phyloP scores from a whole-genome alignment of 35 echinoderm and acorn worm species.

The Holothuria glaberrima region DNA sequence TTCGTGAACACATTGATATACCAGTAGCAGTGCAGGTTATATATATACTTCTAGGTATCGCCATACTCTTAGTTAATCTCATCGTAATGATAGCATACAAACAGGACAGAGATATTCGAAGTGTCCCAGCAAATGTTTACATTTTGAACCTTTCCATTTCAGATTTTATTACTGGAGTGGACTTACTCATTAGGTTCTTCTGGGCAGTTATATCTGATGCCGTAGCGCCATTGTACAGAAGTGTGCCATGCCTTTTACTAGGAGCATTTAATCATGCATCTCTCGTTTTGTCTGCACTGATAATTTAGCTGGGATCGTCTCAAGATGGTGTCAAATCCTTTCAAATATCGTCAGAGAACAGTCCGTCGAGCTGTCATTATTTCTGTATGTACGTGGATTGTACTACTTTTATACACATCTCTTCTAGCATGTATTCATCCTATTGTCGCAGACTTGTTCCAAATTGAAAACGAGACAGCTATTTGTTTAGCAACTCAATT shows the following conservation, averaged over 20 bases:
- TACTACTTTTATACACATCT: background rate
- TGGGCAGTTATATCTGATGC: background rate
- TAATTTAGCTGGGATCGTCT: background rate
- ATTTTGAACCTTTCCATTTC: slow-evolving; percentile 6
- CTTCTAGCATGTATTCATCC: background rate
- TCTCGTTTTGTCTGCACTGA: background rate
- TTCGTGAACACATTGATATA: background rate
- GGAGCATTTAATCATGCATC: background rate
- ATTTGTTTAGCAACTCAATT: slow-evolving; percentile 7
- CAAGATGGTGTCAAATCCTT: background rate
- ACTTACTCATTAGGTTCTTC: background rate
- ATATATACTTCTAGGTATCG: background rate
- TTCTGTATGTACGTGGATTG: background rate
- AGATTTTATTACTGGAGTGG: slow-evolving; percentile 8
- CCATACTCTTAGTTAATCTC: background rate
- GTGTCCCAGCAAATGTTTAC: slow-evolving; percentile 3
- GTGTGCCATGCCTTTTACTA: background rate
- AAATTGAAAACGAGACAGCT: background rate
- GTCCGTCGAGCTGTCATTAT: background rate
- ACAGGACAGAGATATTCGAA: background rate
- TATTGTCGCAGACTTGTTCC: background rate
- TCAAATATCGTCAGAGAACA: background rate
- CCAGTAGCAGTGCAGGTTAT: background rate
- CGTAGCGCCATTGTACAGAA: background rate
- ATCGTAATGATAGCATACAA: slow-evolving; percentile 9